A percentile compares a stretch with the other conserved stretches of the same genome.
Evolutionary conservation across 2,113 vertebrate species (phyloP).

Genomic region (Trichechus manatus): DNA sequence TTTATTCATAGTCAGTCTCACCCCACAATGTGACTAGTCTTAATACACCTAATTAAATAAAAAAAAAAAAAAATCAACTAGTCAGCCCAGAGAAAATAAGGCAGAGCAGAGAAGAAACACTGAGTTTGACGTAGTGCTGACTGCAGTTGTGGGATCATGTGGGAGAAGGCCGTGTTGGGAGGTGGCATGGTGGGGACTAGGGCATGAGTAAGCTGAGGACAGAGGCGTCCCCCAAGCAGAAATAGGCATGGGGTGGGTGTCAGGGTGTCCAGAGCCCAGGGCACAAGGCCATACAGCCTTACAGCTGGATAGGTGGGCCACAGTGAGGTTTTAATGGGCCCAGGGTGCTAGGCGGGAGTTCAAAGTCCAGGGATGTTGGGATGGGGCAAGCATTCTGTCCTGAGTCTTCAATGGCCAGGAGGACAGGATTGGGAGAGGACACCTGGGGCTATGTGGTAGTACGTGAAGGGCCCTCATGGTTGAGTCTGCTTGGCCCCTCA

Average conservation of each 20-base stretch:
- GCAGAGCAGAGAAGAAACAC: not conserved
- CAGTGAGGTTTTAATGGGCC: rapidly evolving
- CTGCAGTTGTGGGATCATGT: not conserved
- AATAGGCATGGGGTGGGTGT: not conserved
- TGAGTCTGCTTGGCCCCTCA: not conserved
- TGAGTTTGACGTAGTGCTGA: not conserved
- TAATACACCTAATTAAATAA: not conserved
- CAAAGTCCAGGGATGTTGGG: too few species aligned
- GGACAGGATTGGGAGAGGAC: too few species aligned
- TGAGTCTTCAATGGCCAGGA: not conserved
- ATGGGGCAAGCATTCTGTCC: not conserved
- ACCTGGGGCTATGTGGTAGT: not conserved
- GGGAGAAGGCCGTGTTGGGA: not conserved
- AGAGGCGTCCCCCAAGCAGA: not conserved
- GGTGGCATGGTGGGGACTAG: not conserved
- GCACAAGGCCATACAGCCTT: not conserved
- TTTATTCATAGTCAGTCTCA: not conserved
- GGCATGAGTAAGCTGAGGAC: not conserved
- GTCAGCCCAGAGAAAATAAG: not conserved
- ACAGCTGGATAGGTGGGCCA: not conserved
- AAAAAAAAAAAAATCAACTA: not conserved
- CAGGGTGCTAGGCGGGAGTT: not conserved
- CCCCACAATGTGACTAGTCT: not conserved
- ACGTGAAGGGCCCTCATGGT: not conserved
- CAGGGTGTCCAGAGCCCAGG: not conserved